Base-by-base conservation (phyloP, 2,888 invertebrate species). In the Nezara viridula region DNA sequence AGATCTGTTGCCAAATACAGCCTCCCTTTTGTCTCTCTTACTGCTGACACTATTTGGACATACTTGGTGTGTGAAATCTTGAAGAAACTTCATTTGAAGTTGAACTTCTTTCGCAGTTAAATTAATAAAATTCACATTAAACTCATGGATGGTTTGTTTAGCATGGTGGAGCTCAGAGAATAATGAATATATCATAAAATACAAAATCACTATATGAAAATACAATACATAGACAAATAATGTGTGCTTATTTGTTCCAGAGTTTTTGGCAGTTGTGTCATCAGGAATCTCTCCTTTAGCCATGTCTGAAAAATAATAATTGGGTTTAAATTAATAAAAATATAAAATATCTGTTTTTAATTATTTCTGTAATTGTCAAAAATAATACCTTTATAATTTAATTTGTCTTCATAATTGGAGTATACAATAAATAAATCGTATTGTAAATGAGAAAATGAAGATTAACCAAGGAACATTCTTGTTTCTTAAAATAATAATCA, bases 11-110 rank as follows among this genome's bases (percentile, higher is more conserved):
- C 5, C 44, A n/a, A 47, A 52, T n/a, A 50, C 14, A 49, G 50
- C 40, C 19, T 88, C 85, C 32, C 88, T 47, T 44, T 81, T 77
- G 6, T 44, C n/a, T 81, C 40, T 88, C 16, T 49, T 19, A 14
- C 10, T 49, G n/a, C 10, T 88, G 37, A 16, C 37, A n/a, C 50
- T 88, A n/a, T 77, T 10, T n/a, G 81, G 24, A 19, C 77, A 77
- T 49, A 49, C 77, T 40, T 77, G n/a, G 40, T 77, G 37, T 0
- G 27, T 24, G 16, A 81, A 77, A 49, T 88, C 88, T 52, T 32
- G 66, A 85, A 88, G 27, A 81, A 77, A 77, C 14, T 88, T 88
- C 50, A 60, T 88, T 37, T 88, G 77, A 37, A 88, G 49, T 88
- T 85, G 60, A 27, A 88, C 40, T 40, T 77, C 85, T 88, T 37